These are phyloP conservation scores for Chrysodeixis includens DNA, from an alignment of 2,888 invertebrate species.

Conservation along the genomic window DNA sequence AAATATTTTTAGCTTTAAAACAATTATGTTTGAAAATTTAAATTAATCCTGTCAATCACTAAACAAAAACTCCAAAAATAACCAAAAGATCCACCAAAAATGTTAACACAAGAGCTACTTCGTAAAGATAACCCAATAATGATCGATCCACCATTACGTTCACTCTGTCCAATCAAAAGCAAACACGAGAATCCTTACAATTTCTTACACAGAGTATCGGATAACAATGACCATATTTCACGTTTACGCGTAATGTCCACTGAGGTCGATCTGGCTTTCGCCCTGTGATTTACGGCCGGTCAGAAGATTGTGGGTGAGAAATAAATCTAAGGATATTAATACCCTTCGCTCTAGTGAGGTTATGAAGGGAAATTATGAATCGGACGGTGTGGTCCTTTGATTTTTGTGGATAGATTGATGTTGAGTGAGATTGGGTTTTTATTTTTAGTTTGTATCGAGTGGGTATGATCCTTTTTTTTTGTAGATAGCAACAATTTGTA, in stretches of 20 bases:
- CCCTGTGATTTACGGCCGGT: constrained; percentile 74
- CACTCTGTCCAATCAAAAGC: constrained; percentile 42
- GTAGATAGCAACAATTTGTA: not conserved
- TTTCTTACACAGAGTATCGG: constrained; percentile 66
- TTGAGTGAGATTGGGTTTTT: constrained; percentile 24
- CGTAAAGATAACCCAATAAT: constrained; percentile 1
- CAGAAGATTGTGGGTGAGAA: constrained; percentile 75
- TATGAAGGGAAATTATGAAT: constrained; percentile 55
- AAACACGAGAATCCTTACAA: constrained; percentile 42
- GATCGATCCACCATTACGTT: not conserved
- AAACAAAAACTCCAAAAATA: no score
- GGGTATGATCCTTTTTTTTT: not conserved
- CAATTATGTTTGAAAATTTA: no score
- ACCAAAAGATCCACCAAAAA: no score
- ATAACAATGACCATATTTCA: constrained; percentile 79
- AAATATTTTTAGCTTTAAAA: no score
- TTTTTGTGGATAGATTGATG: constrained; percentile 37
- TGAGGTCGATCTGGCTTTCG: constrained; percentile 51
- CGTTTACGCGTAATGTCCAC: constrained; percentile 73
- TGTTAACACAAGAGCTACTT: no score
- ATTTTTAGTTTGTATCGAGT: not conserved
- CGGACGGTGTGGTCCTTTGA: constrained; percentile 34
- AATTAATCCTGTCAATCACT: no score
- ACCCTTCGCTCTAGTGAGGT: constrained; percentile 57
- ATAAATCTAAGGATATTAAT: constrained; percentile 78